phyloP scores from a whole-genome alignment of 2,113 vertebrate species.

The Ageneiosus marmoratus region DNA sequence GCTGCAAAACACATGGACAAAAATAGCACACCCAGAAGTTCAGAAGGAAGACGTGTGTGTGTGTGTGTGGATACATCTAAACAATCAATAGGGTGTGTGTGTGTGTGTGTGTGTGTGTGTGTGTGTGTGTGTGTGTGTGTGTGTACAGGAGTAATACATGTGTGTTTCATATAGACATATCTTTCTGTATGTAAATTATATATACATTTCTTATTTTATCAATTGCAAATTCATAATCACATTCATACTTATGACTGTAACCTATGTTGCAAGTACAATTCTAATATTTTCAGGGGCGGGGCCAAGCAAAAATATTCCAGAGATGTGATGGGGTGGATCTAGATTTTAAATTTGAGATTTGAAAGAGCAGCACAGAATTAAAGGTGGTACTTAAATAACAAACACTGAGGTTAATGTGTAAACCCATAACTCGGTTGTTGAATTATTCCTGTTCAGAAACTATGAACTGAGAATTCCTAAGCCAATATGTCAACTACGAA shows the following conservation, averaged over 20 bases:
- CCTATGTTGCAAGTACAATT: neutral
- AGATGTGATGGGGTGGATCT: neutral
- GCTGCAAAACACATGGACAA: conserved; percentile 38
- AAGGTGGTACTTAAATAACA: neutral
- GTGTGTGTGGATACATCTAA: too few relatives aligned
- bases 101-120: neutral
- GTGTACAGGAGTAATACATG: neutral
- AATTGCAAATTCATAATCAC: neutral
- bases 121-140: neutral
- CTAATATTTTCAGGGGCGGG: neutral
- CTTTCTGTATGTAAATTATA: neutral
- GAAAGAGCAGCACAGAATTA: too few relatives aligned
- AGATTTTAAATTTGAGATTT: neutral
- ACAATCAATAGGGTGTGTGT: neutral
- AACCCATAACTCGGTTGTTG: neutral
- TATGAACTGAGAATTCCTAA: neutral
- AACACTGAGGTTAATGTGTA: neutral
- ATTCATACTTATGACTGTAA: neutral
- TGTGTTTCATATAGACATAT: neutral
- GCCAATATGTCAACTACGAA: neutral
- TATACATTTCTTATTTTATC: neutral
- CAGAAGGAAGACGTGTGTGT: conserved; percentile 11
- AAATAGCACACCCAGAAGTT: conserved; percentile 48
- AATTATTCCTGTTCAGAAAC: neutral
- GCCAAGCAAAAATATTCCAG: neutral